Conservation (phyloP, 2,888 invertebrate genomes). For the Eudemis profundana region DNA sequence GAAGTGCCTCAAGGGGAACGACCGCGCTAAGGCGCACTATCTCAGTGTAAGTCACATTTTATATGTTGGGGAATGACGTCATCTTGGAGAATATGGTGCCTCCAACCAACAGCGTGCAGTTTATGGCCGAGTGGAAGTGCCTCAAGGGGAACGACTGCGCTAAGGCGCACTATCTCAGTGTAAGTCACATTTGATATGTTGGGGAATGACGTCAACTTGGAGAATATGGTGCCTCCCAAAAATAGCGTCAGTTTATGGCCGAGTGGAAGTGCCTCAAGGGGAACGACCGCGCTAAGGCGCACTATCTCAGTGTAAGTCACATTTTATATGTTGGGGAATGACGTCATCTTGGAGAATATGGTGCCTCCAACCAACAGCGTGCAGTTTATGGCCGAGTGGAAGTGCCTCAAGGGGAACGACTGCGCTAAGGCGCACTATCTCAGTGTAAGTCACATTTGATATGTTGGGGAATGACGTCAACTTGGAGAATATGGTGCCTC, state of each 20-base stretch:
- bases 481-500: slow-evolving; percentile 63
- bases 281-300: slow-evolving; percentile 77
- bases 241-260: slow-evolving; percentile 88
- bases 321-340: too few species aligned
- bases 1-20: background rate
- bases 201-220: too few species aligned
- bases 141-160: slow-evolving; percentile 77
- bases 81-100: slow-evolving; percentile 55
- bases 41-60: slow-evolving; percentile 79
- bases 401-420: background rate
- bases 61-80: too few species aligned
- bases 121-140: slow-evolving; percentile 87
- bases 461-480: background rate
- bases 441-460: slow-evolving; percentile 73
- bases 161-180: slow-evolving; percentile 86
- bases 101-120: slow-evolving; percentile 88
- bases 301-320: slow-evolving; percentile 86
- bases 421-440: slow-evolving; percentile 64
- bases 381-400: background rate
- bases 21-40: slow-evolving; percentile 52
- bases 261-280: slow-evolving; percentile 86
- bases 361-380: background rate
- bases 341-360: too few species aligned
- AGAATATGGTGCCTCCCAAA: slow-evolving; percentile 75
- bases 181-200: slow-evolving; percentile 65